Evolutionary conservation across 2,113 vertebrate species (phyloP), one percentile per base, ranked within the genome.

Genomic region (Mixornis gularis): DNA sequence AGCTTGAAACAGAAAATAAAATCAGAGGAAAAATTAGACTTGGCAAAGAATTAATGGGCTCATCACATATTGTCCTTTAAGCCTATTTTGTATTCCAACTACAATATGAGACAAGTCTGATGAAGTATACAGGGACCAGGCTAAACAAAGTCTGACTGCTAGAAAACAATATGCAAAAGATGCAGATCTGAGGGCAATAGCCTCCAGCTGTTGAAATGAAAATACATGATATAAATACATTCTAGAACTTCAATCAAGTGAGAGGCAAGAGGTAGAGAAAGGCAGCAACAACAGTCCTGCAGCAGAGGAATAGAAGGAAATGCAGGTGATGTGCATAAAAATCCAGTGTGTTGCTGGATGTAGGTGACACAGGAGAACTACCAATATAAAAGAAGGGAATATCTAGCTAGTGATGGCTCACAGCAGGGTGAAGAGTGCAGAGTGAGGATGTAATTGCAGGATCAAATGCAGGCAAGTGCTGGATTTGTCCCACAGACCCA

Each of bases 1-100:
- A 77, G 21, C 30, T 89, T 66, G 53, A 70, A 81, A 62, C 6
- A 77, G 19, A 34, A 95, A 55, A 49, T 70, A 27, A 78, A 88
- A 59, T 9, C 49, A 10, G 17, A 80, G 14, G 26, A 13, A 72
- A 82, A 58, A 63, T 34, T 4, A 53, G 62, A 69, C 17, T 63
- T 6, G 1, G 43, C 27, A 78, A 48, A 43, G 17, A 72, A 63
- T 52, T 58, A 43, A 15, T 25, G 5, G 12, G 44, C 25, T 90
- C 48, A 34, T 44, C 26, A 83, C 59, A 36, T 40, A 85, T 7
- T 25, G 66, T 30, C 46, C 30, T 74, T 92, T 62, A 20, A 58
- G 18, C 14, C 36, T 34, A 44, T 77, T 87, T 44, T 74, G 13
- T 49, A 63, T 56, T 89, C 34, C 58, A 69, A 22, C 16, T 43